Evolutionary conservation across 2,797 vertebrate genomes (phyloP), one percentile per base, ranked within the genome.

Genomic region (Lacerta viridis): DNA sequence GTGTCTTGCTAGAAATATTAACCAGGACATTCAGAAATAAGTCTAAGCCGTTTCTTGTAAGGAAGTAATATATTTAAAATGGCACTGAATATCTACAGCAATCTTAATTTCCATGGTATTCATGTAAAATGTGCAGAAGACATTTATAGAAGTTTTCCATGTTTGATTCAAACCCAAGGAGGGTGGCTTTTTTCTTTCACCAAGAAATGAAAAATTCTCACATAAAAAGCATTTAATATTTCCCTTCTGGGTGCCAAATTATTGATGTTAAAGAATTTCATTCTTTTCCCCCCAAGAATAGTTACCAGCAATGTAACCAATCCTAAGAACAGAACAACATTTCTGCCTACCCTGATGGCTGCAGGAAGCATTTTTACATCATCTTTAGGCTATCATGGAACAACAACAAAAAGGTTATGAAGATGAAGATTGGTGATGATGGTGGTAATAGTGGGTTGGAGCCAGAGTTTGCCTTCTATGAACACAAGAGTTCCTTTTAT

Each of bases 1-100:
- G 75, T 92, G 90, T 95, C 90, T 96, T 92, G 72, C 55, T 93
- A 89, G 0, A 17, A 93, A 83, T 46, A 90, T 86, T 85, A 86
- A 46, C 89, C 90, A 93, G 83, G 64, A 86, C 83, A 88, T 79
- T 91, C 33, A 93, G 84, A 85, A 89, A 79, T 59, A 92, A 93
- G 86, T 66, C 79, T 91, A 77, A 43, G 89, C 80, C n/a, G 59
- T 93, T 94, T 92, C 27, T 79, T 33, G 83, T 86, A 79, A 90
- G 74, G 83, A 94, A 92, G 80, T 72, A 92, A 92, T 92, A 84
- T 82, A 75, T 92, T 93, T 91, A 69, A 76, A 91, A 36, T 76
- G 7, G 0, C 3, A 27, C 85, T 91, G 86, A 0, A 75, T 83
- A 84, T 89, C 81, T 80, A 59, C 84, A 81, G 17, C 0, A 1